Base-by-base conservation (phyloP, 2,797 vertebrate genomes). In the Enteromius afrohamiltoni region DNA sequence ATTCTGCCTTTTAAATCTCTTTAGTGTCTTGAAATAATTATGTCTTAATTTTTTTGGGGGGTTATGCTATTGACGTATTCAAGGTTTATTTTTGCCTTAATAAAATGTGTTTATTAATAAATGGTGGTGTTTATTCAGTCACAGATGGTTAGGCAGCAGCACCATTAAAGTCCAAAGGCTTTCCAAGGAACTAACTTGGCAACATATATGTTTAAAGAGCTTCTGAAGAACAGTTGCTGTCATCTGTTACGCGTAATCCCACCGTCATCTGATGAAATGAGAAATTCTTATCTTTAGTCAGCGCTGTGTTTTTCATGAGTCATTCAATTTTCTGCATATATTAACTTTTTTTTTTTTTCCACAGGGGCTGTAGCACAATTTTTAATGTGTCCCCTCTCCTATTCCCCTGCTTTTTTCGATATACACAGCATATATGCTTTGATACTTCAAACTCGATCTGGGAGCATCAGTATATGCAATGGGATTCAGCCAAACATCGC, bases 51-150 rank as follows among this genome's bases (percentile, higher is more conserved):
- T 87, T 70, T 85, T 69, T 80, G 78, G 81, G 77, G 3, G 42
- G 42, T 11, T 29, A 34, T 42, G 51, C 17, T 62, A 53, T 88
- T 86, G 69, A n/a, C 7, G 7, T 58, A 14, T 70, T 62, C 40
- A 55, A 71, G 21, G 34, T 45, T 65, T 60, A 17, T 45, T 69
- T 77, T 68, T 60, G 74, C 49, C 51, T 81, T 88, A 93, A 92
- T 93, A 92, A 94, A 93, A 16, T 31, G 84, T 89, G 89, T 93
- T 91, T 92, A 91, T 91, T 87, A 5, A 71, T 78, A 77, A 77
- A 31, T 23, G 49, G 23, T 69, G 74, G 6, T 60, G 74, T 77
- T 77, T 70, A 70, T 81, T 81, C 51, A 62, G n/a, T 47, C 51
- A 76, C 47, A 75, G 45, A 82, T 75, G 71, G 79, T 45, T 80